A percentile compares a stretch with the other conserved stretches of the same genome.
These are phyloP conservation scores for Hystrix cristata DNA, from an alignment of 2,113 vertebrate genomes.

Conservation along the genomic window DNA sequence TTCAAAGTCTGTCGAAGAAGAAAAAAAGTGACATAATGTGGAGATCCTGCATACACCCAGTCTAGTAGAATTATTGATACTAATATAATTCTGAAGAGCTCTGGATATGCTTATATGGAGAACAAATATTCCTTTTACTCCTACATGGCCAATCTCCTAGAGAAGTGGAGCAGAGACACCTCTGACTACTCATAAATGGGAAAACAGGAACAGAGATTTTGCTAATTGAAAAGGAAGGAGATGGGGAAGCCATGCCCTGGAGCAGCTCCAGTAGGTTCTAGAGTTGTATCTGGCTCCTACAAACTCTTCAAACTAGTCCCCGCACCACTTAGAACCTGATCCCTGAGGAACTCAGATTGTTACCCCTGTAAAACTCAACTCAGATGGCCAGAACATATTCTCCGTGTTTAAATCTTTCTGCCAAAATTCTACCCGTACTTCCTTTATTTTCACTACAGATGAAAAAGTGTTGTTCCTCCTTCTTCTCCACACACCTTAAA, in stretches of 20 bases:
- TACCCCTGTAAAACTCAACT: neutral
- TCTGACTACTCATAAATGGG: neutral
- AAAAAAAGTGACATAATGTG: neutral
- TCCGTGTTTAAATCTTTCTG: neutral
- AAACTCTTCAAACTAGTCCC: neutral
- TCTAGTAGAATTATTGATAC: neutral
- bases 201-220: neutral
- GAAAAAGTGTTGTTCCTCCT: neutral
- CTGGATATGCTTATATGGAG: neutral
- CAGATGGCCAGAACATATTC: neutral
- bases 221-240: neutral
- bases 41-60: neutral
- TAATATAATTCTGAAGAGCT: conserved; percentile 14
- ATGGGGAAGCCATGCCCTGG: neutral
- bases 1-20: conserved; percentile 6
- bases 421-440: neutral
- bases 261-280: neutral
- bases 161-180: neutral
- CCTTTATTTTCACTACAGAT: neutral
- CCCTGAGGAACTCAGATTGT: neutral
- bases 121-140: conserved; percentile 40
- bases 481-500: neutral
- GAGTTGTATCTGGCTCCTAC: neutral
- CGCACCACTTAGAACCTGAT: neutral
- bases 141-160: neutral